Evolutionary conservation across 2,113 vertebrate genomes (phyloP), one percentile per base, ranked within the genome.

Genomic region (Eptesicus fuscus): DNA sequence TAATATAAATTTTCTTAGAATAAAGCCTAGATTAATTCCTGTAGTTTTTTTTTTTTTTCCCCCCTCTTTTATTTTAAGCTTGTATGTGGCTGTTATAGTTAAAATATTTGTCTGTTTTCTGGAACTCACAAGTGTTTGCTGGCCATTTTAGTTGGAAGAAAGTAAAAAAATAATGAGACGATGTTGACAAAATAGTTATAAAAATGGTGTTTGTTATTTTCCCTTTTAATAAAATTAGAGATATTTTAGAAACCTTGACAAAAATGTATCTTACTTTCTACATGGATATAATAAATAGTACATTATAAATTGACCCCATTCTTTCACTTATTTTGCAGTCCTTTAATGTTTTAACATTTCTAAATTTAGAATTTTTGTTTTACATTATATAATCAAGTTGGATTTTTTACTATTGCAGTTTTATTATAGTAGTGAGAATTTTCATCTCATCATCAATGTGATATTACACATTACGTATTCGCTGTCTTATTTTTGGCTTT

Each of bases 401-500:
- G 5, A 80, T 32, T 86, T 95, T 10, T 87, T 84, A 79, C 44
- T 49, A 49, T 53, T 35, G 53, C 23, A 40, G 30, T 65, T 90
- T 82, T 89, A 83, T 65, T 3, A 70, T 53, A 42, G 14, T 40
- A 59, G 17, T 22, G 47, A 83, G 23, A 44, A 71, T 53, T 88
- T 91, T 77, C 84, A 40, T 93, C 20, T 44, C 30, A 88, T 59
- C 32, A 77, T 76, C 30, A 37, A 2, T 35, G 12, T 85, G 85
- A 76, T 9, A 76, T 76, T n/a, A 42, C 87, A 89, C 14, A 87
- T 95, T 84, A 91, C 16, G 42, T 2, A 35, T 0, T 2, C 13
- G 1, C 71, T 35, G 63, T 32, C 65, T 49, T 78, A 42, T 32
- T 95, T 91, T 96, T 96, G 25, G 11, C 61, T 92, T 83, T 95